Evolutionary conservation across 2,797 vertebrate species (phyloP).

Genomic region (Channa striata): DNA sequence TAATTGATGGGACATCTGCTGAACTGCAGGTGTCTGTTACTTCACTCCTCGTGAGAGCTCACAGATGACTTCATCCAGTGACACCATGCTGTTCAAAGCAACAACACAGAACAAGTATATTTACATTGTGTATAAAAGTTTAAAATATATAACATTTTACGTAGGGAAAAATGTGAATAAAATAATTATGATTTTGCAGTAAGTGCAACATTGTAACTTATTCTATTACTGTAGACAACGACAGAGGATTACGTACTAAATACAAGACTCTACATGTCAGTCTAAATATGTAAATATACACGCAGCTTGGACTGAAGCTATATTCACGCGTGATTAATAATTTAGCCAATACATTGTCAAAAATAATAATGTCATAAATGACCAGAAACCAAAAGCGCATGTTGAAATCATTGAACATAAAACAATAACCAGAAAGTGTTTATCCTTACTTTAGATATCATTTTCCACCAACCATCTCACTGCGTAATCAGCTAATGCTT

Average conservation of each 20-base stretch:
- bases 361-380: constrained; percentile 21
- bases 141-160: constrained; percentile 7
- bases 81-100: constrained; percentile 74
- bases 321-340: constrained; percentile 21
- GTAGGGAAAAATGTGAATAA: not conserved
- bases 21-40: constrained; percentile 83
- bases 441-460: constrained; percentile 33
- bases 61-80: constrained; percentile 82
- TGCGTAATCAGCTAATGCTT: constrained; percentile 33
- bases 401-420: constrained; percentile 12
- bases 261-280: not conserved
- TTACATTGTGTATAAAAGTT: not conserved
- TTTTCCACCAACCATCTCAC: constrained; percentile 31
- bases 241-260: constrained; percentile 1
- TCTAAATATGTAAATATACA: constrained; percentile 1
- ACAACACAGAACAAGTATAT: constrained; percentile 43
- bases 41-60: constrained; percentile 76
- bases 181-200: not conserved
- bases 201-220: not conserved
- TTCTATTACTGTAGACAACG: constrained; percentile 10
- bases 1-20: constrained; percentile 87
- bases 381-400: constrained; percentile 27
- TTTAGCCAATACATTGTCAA: constrained; percentile 4
- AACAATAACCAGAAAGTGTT: constrained; percentile 11
- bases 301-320: not conserved